These are phyloP conservation scores for Calcarius lapponicus DNA, from an alignment of 2,797 vertebrate genomes.

Conservation along the genomic window DNA sequence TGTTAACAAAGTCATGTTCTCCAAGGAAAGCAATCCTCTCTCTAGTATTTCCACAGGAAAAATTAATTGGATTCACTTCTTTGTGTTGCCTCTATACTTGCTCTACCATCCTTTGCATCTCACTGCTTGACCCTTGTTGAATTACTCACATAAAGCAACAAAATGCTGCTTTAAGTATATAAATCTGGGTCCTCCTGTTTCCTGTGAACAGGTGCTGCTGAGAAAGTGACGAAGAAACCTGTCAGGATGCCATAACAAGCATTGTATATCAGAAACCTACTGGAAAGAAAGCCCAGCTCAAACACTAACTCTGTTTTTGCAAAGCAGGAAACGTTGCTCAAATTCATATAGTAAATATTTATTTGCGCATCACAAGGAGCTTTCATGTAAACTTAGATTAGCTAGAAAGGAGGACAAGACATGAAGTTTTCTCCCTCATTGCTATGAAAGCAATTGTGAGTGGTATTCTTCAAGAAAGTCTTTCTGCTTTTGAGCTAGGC, in stretches of 20 bases:
- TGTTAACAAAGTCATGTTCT: background rate
- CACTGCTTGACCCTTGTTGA: conserved; percentile 29
- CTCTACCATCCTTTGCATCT: conserved; percentile 14
- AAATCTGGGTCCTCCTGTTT: conserved; percentile 45
- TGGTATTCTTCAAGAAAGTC: background rate
- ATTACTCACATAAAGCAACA: conserved; percentile 42
- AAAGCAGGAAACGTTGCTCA: conserved; percentile 26
- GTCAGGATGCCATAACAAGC: conserved; percentile 69
- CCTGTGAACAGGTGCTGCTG: conserved; percentile 56
- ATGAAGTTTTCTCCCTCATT: conserved; percentile 10
- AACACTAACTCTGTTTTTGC: conserved; percentile 56
- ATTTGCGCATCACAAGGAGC: conserved; percentile 24
- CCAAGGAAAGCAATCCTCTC: conserved; percentile 4
- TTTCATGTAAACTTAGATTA: conserved; percentile 31
- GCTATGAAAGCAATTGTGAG: background rate
- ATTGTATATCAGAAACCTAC: conserved; percentile 49
- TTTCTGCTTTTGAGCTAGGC: background rate
- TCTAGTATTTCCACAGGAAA: conserved; percentile 16
- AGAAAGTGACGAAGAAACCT: conserved; percentile 59
- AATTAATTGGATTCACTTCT: background rate
- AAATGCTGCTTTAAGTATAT: conserved; percentile 41
- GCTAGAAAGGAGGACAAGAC: conserved; percentile 23
- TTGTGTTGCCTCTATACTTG: background rate
- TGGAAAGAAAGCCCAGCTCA: conserved; percentile 46
- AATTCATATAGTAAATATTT: conserved; percentile 65